Evolutionary conservation across 2,888 invertebrate genomes (phyloP), one percentile per base, ranked within the genome.

Genomic region (Caenorhabditis japonica): DNA sequence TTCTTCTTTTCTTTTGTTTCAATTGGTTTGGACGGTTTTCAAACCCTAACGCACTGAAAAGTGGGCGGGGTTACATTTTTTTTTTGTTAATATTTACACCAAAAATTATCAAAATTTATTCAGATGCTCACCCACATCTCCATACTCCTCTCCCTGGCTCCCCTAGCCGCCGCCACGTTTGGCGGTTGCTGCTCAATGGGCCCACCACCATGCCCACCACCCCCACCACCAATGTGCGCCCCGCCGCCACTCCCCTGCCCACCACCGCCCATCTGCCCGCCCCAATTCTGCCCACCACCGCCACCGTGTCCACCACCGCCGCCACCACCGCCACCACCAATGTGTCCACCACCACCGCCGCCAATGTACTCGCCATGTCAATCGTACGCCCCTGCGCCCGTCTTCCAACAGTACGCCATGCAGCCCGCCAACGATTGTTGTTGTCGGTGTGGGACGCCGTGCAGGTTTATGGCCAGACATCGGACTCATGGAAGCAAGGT

Each of bases 351-450:
- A 58, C 81, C 81, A 47, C 83, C 77, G 8, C 84, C 80, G 10
- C 80, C 74, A n/a, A 61, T 58, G 25, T 69, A 75, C 39, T 59
- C 56, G 12, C 75, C 62, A 38, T 75, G 70, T 30, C 71, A 69
- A 34, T 59, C 61, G 19, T 69, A 75, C 44, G 71, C 71, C 39
- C 75, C 66, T 27, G 62, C 61, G 47, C 61, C 66, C n/a, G 58
- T 66, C 10, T 71, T 70, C 47, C 34, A 34, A 27, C 75, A 79
- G 70, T 79, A 79, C 55, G 71, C 47, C 49, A 62, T 53, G 52
- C 80, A 73, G 52, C 80, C 76, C 19, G 79, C 79, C 44, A 85
- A 85, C 52, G 83, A 85, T 61, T 84, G 85, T 55, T 86, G 86
- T 62, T 82, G 82, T 49, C 75, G 81, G 27, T 84, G 86, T 49